phyloP scores from a whole-genome alignment of 1,140 invertebrate genomes.

The Magallana ariakensis region DNA sequence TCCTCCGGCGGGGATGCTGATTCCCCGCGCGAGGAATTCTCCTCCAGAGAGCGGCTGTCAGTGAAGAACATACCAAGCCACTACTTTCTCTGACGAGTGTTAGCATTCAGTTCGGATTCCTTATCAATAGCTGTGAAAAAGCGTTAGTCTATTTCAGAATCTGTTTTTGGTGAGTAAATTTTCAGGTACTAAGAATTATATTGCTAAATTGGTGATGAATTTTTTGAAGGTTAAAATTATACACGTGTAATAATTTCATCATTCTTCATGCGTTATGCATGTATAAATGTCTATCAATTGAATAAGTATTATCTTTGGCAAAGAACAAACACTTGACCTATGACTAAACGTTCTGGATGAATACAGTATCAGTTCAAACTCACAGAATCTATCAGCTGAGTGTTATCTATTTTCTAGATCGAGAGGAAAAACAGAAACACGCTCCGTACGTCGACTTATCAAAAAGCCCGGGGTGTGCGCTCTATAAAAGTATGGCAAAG shows the following conservation, averaged over 20 bases:
- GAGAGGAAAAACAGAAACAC: background rate
- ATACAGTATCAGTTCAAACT: background rate
- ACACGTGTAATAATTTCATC: no score
- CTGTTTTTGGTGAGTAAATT: background rate
- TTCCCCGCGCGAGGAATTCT: background rate
- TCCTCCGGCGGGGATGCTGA: background rate
- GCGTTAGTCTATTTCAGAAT: background rate
- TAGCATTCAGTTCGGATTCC: slow-evolving; percentile 3
- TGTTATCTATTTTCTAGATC: slow-evolving; percentile 12
- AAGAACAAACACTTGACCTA: no score
- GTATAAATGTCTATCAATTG: no score
- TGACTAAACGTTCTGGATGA: background rate
- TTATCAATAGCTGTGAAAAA: slow-evolving; percentile 5
- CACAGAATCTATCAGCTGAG: background rate
- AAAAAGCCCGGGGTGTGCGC: background rate
- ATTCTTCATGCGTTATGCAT: no score
- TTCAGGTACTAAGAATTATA: no score
- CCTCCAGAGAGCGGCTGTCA: background rate
- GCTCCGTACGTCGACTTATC: slow-evolving; percentile 10
- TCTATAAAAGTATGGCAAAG: slow-evolving; percentile 58
- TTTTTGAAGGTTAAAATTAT: no score
- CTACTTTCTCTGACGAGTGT: slow-evolving; percentile 19
- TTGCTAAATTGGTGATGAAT: no score
- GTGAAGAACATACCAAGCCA: background rate
- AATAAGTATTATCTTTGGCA: no score